Evolutionary conservation across 1,140 invertebrate genomes (phyloP).

Genomic region (Drosophila azteca): DNA sequence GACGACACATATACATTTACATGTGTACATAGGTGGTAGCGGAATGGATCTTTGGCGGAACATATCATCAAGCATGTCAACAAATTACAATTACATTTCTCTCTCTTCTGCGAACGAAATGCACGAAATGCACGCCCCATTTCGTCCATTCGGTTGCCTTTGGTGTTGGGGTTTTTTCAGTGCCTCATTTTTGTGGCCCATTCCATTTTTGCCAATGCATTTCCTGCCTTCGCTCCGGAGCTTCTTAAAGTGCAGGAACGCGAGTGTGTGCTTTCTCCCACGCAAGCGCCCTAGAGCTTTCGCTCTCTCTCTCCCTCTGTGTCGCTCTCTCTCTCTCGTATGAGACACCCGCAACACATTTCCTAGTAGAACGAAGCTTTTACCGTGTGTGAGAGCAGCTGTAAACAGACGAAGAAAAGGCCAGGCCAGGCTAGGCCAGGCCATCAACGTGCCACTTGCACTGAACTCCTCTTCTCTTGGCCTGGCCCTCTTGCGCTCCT

Average conservation of each 20-base stretch:
- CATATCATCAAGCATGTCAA: conserved; percentile 32
- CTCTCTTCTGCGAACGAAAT: conserved; percentile 8
- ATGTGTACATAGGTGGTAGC: background rate
- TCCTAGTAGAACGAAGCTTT: conserved; percentile 69
- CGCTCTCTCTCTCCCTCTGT: background rate
- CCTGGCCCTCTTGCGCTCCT: background rate
- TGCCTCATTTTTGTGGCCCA: conserved; percentile 23
- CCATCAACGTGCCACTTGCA: conserved; percentile 35
- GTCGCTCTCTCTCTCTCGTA: conserved; percentile 10
- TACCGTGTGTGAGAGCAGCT: conserved; percentile 61
- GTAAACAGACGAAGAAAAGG: conserved; percentile 56
- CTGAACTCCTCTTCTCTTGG: conserved; percentile 5
- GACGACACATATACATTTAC: background rate
- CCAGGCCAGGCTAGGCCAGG: conserved; percentile 8
- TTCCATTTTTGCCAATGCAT: conserved; percentile 46
- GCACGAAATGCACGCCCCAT: conserved; percentile 42
- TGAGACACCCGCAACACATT: conserved; percentile 70
- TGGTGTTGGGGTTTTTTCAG: conserved; percentile 14
- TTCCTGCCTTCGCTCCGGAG: conserved; percentile 42
- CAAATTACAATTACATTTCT: conserved; percentile 42
- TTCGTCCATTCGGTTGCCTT: conserved; percentile 19
- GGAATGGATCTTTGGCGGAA: conserved; percentile 22
- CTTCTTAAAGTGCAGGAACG: conserved; percentile 57
- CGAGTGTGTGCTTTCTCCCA: conserved; percentile 44
- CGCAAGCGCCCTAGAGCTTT: conserved; percentile 55